A percentile compares a stretch with the other conserved stretches of the same genome.
phyloP scores from a whole-genome alignment of 2,113 vertebrate genomes.

The Dromiciops gliroides region DNA sequence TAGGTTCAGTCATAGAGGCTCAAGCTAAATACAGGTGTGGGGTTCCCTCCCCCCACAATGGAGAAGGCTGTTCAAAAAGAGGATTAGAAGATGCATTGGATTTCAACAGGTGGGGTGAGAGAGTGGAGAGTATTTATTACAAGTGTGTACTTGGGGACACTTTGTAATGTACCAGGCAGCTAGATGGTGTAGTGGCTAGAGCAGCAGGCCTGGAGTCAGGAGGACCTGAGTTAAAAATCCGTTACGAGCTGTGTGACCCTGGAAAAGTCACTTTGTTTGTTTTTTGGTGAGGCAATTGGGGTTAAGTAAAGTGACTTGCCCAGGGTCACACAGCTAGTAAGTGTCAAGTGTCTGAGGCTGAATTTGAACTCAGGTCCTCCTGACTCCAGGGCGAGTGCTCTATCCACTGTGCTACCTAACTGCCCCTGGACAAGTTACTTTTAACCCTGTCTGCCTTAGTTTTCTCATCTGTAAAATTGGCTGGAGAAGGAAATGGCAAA shows the following conservation, averaged over 20 bases:
- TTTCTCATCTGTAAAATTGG: too few relatives aligned
- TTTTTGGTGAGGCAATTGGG: too few relatives aligned
- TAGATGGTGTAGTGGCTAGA: background rate
- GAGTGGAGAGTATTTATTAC: background rate
- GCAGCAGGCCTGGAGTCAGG: background rate
- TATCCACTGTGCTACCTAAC: too few relatives aligned
- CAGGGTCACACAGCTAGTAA: too few relatives aligned
- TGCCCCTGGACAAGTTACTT: background rate
- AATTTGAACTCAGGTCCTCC: too few relatives aligned
- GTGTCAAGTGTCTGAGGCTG: too few relatives aligned
- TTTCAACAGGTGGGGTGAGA: background rate
- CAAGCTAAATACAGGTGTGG: background rate
- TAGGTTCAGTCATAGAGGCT: background rate
- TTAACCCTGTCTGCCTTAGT: background rate
- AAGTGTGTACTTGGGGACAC: background rate
- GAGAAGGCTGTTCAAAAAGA: background rate
- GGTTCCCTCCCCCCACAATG: too few relatives aligned
- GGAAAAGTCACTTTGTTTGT: background rate
- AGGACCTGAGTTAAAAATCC: background rate
- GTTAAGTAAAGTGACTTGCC: too few relatives aligned
- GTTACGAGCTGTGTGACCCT: background rate
- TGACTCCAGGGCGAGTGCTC: too few relatives aligned
- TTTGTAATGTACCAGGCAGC: background rate
- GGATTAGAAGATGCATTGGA: too few relatives aligned
- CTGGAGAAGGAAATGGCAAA: too few relatives aligned